phyloP scores from a whole-genome alignment of 2,113 vertebrate species.

The Nanorana parkeri region DNA sequence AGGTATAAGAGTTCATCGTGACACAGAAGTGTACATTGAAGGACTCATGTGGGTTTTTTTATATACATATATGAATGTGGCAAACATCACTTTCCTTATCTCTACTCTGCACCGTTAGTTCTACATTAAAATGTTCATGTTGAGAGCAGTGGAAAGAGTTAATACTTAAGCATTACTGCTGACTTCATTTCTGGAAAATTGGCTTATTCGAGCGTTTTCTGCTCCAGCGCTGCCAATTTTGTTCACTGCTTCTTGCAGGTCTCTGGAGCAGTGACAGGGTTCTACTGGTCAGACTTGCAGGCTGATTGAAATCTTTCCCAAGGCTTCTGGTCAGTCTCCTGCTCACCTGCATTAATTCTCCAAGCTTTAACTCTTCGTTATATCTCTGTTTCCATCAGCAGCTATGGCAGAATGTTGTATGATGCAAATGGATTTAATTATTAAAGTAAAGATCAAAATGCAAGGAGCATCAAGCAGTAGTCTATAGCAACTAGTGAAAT shows the following conservation, averaged over 20 bases:
- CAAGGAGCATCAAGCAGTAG: too few species aligned
- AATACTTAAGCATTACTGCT: conserved; percentile 39
- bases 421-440: too few species aligned
- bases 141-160: background rate
- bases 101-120: background rate
- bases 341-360: conserved; percentile 24
- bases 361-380: conserved; percentile 8
- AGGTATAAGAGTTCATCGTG: too few species aligned
- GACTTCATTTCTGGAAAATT: conserved; percentile 48
- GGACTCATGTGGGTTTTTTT: too few species aligned
- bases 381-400: background rate
- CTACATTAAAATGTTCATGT: conserved; percentile 8
- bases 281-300: conserved; percentile 20
- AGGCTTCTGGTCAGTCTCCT: background rate
- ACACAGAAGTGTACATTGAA: too few species aligned
- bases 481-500: too few species aligned
- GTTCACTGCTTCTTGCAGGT: conserved; percentile 17
- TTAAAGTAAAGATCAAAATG: too few species aligned
- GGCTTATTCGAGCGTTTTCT: conserved; percentile 43
- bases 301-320: conserved; percentile 42
- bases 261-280: conserved; percentile 46
- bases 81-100: background rate
- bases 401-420: background rate
- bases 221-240: conserved; percentile 51
- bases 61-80: background rate